These are phyloP conservation scores for Leptodactylus fuscus DNA, from an alignment of 2,113 vertebrate species.

Conservation along the genomic window DNA sequence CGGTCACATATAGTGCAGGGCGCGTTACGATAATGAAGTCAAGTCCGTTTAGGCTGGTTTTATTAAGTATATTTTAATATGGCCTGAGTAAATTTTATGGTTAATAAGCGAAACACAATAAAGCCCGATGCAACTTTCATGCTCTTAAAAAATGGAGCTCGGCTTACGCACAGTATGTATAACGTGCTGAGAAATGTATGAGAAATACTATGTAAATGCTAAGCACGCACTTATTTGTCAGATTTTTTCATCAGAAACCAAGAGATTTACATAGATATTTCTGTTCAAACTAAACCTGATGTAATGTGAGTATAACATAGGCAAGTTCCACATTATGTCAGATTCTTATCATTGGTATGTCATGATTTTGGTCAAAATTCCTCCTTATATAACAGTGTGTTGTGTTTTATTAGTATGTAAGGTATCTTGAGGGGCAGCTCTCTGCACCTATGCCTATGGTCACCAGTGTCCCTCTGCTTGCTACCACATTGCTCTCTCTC, in stretches of 20 bases:
- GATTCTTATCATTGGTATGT: too few species aligned
- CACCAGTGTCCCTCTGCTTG: too few species aligned
- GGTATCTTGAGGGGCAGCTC: too few species aligned
- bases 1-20: slow-evolving; percentile 15
- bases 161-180: background rate
- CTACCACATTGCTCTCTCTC: too few species aligned
- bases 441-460: too few species aligned
- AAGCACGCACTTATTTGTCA: background rate
- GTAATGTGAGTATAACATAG: background rate
- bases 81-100: background rate
- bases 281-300: background rate
- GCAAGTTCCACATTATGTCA: background rate
- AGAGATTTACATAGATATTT: too few species aligned
- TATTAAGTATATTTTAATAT: slow-evolving; percentile 15
- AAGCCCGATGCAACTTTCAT: background rate
- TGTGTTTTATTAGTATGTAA: too few species aligned
- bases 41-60: background rate
- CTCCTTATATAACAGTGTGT: too few species aligned
- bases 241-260: background rate
- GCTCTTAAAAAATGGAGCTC: background rate
- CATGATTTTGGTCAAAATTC: too few species aligned
- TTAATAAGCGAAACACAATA: background rate
- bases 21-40: background rate
- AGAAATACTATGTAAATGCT: background rate
- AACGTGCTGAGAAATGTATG: background rate